Percentiles rank a stretch among this genome's conserved stretches.
Evolutionary conservation across 2,888 invertebrate species (phyloP).

Genomic region (Auanema sp.): DNA sequence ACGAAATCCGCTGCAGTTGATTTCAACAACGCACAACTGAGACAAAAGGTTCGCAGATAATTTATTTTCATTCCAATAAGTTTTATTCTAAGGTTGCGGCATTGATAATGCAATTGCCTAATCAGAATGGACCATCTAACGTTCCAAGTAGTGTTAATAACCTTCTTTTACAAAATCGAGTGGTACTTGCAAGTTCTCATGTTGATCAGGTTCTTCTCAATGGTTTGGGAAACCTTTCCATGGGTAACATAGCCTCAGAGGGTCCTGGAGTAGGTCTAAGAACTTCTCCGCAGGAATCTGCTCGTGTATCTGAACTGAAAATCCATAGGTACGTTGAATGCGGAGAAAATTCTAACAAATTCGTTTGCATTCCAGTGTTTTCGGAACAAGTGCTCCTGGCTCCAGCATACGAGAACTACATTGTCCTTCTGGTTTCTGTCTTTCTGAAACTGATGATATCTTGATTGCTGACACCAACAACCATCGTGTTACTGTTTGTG

Average conservation of each 20-base stretch:
- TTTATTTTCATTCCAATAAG: too few species aligned
- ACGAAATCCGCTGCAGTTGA: background rate
- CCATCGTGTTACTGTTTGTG: conserved; percentile 54
- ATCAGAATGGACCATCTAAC: too few species aligned
- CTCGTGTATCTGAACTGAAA: conserved; percentile 17
- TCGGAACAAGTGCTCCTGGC: conserved; percentile 46
- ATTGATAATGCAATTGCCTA: too few species aligned
- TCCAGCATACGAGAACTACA: conserved; percentile 49
- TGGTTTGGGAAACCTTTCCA: conserved; percentile 5
- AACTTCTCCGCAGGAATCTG: conserved; percentile 14
- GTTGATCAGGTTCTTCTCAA: conserved; percentile 1
- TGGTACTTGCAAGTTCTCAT: too few species aligned
- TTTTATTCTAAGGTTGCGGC: too few species aligned
- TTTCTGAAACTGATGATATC: conserved; percentile 56
- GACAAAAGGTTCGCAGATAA: too few species aligned
- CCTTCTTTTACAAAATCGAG: too few species aligned
- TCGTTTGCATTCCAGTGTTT: conserved; percentile 23
- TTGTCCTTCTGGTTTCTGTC: conserved; percentile 55
- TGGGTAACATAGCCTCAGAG: background rate
- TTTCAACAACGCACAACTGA: too few species aligned
- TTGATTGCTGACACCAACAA: conserved; percentile 60
- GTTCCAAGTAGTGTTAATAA: too few species aligned
- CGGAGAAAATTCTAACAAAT: too few species aligned
- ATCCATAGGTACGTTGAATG: conserved; percentile 16
- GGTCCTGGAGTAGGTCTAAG: background rate